Evolutionary conservation across 2,888 invertebrate species (phyloP).

Genomic region (Drosophila vallismaia): DNA sequence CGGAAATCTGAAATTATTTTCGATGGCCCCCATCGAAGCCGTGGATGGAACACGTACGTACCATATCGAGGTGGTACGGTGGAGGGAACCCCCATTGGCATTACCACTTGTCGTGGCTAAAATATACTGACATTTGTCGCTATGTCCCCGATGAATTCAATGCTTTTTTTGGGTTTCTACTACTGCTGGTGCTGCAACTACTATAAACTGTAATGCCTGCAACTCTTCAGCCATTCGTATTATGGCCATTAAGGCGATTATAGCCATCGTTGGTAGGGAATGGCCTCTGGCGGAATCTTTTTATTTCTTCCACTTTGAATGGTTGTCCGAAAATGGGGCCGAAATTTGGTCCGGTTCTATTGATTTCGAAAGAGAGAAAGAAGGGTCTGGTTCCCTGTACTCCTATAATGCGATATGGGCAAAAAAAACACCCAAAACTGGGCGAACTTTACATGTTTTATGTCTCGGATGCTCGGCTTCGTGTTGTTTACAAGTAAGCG

Average conservation of each 20-base stretch:
- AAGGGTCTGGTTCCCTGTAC: neutral
- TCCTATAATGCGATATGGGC: neutral
- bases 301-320: neutral
- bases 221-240: slow-evolving; percentile 2
- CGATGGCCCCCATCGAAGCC: neutral
- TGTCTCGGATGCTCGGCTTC: neutral
- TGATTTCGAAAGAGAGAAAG: slow-evolving; percentile 3
- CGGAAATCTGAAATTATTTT: slow-evolving; percentile 9
- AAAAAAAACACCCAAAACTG: neutral
- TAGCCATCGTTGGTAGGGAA: neutral
- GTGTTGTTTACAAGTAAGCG: neutral
- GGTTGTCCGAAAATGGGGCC: neutral
- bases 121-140: slow-evolving; percentile 7
- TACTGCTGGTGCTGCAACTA: neutral
- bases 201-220: neutral
- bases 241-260: neutral
- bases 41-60: too few relatives aligned
- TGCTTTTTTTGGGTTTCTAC: neutral
- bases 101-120: slow-evolving; percentile 1
- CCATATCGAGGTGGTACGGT: too few relatives aligned
- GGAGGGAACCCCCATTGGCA: neutral
- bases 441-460: slow-evolving; percentile 2
- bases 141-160: neutral
- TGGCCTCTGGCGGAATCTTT: neutral
- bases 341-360: neutral